Base-by-base conservation (phyloP, 2,113 vertebrate genomes). In the Tamias sibiricus region DNA sequence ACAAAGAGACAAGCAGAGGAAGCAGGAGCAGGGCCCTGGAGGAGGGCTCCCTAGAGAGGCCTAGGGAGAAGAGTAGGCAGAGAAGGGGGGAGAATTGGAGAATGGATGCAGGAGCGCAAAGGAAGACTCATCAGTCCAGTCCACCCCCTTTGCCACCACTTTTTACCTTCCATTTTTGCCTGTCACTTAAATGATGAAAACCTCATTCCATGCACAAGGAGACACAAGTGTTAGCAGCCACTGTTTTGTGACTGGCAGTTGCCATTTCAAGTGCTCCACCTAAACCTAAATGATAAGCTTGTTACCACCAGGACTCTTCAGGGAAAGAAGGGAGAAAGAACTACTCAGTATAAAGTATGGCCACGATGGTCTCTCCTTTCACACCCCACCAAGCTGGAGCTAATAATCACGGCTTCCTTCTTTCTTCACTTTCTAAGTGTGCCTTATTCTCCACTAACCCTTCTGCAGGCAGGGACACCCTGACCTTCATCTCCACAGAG, bases 221-320 rank as follows among this genome's bases (percentile, higher is more conserved):
- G 77, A 84, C 28, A n/a, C 64, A 47, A 54, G n/a, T 28, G 20
- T 44, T 89, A 24, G 66, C 54, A 42, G 62, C 40, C 35, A 47
- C 30, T 37, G n/a, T n/a, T n/a, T n/a, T n/a, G n/a, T n/a, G n/a
- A n/a, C n/a, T n/a, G n/a, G n/a, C n/a, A n/a, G n/a, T 20, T 74
- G 30, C 77, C 49, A 72, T 69, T 86, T 82, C 62, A 54, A 66
- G 35, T 47, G 28, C 40, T 64, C 71, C 9, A 69, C 11, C 13
- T 80, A 35, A 77, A 52, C 40, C 81, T 90, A 68, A 66, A 91
- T 59, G 94, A 64, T 69, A 71, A 94, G 26, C n/a, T 71, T n/a
- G 19, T 37, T 52, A 30, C 69, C 17, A 80, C 30, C 40, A 69
- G 37, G 62, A 37, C 6, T 93, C 52, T 74, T 81, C 49, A 84